phyloP scores from a whole-genome alignment of 2,113 vertebrate genomes.

The Amazona vittata region DNA sequence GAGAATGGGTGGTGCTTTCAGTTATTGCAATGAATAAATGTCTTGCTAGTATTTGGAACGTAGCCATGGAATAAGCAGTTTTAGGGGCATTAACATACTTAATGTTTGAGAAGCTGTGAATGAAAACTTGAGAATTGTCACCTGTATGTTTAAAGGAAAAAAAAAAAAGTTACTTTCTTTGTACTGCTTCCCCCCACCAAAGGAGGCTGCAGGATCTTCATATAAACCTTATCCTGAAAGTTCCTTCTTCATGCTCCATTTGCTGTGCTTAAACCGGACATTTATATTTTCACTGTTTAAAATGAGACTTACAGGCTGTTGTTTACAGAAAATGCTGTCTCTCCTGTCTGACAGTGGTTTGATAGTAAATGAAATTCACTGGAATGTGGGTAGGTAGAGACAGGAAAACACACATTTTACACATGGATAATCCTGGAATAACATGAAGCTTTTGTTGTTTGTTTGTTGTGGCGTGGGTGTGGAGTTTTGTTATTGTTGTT shows the following conservation, averaged over 20 bases:
- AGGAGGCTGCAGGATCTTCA: background rate
- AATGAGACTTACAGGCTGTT: background rate
- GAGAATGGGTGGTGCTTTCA: constrained; percentile 29
- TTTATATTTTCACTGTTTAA: background rate
- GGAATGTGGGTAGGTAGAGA: background rate
- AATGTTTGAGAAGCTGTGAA: constrained; percentile 1
- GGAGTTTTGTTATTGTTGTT: background rate
- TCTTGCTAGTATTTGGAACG: background rate
- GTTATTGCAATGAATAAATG: constrained; percentile 17
- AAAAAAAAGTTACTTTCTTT: background rate
- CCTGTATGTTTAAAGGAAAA: background rate
- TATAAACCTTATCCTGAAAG: background rate
- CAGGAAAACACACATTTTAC: background rate
- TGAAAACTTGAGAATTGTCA: background rate
- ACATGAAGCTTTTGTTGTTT: background rate
- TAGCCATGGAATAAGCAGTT: background rate
- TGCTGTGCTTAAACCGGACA: background rate
- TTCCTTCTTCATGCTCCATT: background rate
- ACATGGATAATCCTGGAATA: background rate
- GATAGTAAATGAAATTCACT: background rate
- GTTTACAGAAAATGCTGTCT: background rate
- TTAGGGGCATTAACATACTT: background rate
- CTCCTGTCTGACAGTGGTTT: background rate
- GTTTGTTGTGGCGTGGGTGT: background rate
- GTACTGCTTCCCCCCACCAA: background rate